Evolutionary conservation across 2,113 vertebrate genomes (phyloP).

Genomic region (Todiramphus saurophagus): DNA sequence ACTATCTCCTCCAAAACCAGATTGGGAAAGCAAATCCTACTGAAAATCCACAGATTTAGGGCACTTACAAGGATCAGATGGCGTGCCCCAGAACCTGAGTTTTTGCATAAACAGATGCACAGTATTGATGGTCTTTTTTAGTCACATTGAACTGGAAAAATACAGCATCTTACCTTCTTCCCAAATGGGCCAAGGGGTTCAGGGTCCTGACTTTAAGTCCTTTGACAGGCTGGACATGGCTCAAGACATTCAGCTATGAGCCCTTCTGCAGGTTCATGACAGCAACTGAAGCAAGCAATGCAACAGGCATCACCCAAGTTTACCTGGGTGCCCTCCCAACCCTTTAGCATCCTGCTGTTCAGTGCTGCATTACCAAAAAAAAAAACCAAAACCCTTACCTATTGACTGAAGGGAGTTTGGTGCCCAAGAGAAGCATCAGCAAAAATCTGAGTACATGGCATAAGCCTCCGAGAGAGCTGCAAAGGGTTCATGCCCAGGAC

Average conservation of each 20-base stretch:
- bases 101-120: background rate
- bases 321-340: background rate
- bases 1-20: background rate
- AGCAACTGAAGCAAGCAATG: accelerated
- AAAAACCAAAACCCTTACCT: background rate
- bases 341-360: background rate
- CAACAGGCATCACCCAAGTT: background rate
- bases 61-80: background rate
- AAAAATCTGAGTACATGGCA: background rate
- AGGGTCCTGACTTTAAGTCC: background rate
- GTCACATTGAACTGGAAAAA: background rate
- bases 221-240: background rate
- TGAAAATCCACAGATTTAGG: conserved; percentile 32
- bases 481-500: accelerated
- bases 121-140: background rate
- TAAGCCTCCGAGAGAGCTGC: background rate
- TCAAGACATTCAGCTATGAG: accelerated
- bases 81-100: background rate
- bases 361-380: background rate
- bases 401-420: background rate
- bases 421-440: background rate
- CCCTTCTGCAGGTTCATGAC: accelerated
- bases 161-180: background rate
- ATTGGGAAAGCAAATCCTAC: conserved; percentile 5
- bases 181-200: background rate